A percentile compares a stretch with the other conserved stretches of the same genome.
Evolutionary conservation across 2,797 vertebrate species (phyloP).

Genomic region (Melanotaenia trifasciata): DNA sequence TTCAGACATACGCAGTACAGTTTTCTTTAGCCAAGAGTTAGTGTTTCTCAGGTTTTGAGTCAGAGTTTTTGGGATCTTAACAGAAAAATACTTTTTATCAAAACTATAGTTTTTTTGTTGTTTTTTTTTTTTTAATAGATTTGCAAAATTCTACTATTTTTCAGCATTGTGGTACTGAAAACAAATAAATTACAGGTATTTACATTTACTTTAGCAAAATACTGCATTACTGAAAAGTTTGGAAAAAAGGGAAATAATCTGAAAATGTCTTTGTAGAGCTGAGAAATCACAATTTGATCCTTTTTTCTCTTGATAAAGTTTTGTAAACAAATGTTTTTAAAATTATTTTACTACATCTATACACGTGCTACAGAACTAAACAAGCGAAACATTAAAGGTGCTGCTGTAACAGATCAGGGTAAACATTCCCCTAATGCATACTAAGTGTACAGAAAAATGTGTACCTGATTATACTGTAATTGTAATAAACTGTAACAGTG

Average conservation of each 20-base stretch:
- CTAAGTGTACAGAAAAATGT: constrained; percentile 20
- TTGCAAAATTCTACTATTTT: not conserved
- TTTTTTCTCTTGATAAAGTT: not conserved
- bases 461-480: constrained; percentile 7
- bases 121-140: too few relatives aligned
- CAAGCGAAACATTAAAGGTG: constrained; percentile 17
- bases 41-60: too few relatives aligned
- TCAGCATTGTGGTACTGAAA: not conserved
- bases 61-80: too few relatives aligned
- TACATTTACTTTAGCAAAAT: not conserved
- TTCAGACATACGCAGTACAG: too few relatives aligned
- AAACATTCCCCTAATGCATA: constrained; percentile 11
- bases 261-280: not conserved
- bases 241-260: not conserved
- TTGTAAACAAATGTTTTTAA: not conserved
- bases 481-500: constrained; percentile 10
- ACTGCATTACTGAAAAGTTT: not conserved
- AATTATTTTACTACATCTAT: not conserved
- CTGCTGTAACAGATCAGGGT: constrained; percentile 35
- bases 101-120: too few relatives aligned
- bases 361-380: not conserved
- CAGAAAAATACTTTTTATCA: too few relatives aligned
- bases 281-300: not conserved
- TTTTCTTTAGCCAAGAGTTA: too few relatives aligned
- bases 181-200: not conserved